phyloP scores from a whole-genome alignment of 2,113 vertebrate genomes.

The Merops nubicus region DNA sequence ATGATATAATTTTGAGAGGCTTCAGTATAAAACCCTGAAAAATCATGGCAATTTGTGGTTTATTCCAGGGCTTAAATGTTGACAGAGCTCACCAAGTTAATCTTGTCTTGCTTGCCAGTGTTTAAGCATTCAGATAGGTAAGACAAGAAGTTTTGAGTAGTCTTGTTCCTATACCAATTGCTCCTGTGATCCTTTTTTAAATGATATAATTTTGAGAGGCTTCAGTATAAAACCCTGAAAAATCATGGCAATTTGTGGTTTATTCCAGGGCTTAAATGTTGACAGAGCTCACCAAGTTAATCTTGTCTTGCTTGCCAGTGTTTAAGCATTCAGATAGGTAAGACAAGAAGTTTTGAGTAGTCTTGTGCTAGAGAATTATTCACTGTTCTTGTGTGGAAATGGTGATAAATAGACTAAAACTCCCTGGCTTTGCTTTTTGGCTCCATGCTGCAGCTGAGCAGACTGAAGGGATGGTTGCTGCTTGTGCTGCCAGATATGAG shows the following conservation, averaged over 20 bases:
- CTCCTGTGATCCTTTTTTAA: background rate
- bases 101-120: background rate
- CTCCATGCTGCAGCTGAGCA: background rate
- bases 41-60: background rate
- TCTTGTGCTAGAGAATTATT: background rate
- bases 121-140: background rate
- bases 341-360: background rate
- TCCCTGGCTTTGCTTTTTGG: background rate
- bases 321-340: background rate
- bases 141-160: background rate
- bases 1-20: background rate
- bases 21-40: background rate
- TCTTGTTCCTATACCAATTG: too few relatives aligned
- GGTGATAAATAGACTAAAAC: background rate
- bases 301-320: background rate
- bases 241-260: background rate
- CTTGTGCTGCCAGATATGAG: background rate
- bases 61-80: background rate
- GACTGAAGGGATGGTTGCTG: background rate
- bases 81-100: background rate
- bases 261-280: background rate
- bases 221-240: background rate
- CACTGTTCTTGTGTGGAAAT: background rate
- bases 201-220: background rate
- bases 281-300: background rate